A percentile compares a stretch with the other conserved stretches of the same genome.
These are phyloP conservation scores for Pterocles burchelli DNA, from an alignment of 2,113 vertebrate species.

Conservation along the genomic window DNA sequence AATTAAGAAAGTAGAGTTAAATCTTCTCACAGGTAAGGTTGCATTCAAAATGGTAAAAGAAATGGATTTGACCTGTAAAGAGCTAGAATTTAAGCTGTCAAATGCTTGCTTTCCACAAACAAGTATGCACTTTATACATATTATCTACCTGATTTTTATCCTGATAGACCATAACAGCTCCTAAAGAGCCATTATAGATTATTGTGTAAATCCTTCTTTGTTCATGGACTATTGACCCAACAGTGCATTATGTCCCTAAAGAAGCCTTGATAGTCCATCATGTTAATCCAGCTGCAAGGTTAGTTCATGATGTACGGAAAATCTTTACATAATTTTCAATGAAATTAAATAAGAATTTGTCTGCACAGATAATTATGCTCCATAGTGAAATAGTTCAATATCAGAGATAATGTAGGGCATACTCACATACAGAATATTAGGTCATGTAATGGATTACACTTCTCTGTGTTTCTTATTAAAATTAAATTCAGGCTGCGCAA, in stretches of 20 bases:
- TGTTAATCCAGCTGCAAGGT: slow-evolving; percentile 54
- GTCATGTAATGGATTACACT: background rate
- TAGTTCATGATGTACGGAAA: background rate
- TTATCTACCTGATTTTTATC: slow-evolving; percentile 51
- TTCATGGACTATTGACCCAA: slow-evolving; percentile 62
- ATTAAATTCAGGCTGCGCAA: background rate
- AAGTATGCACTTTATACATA: background rate
- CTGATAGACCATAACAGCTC: slow-evolving; percentile 51
- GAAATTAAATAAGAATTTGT: slow-evolving; percentile 65
- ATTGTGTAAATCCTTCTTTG: slow-evolving; percentile 68
- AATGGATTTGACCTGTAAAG: background rate
- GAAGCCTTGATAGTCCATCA: slow-evolving; percentile 54
- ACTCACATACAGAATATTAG: background rate
- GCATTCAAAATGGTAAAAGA: background rate
- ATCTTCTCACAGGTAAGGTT: background rate
- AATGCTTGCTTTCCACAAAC: background rate
- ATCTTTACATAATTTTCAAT: slow-evolving; percentile 63
- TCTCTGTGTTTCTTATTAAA: background rate
- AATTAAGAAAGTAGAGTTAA: background rate
- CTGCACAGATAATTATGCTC: background rate
- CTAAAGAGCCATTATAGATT: slow-evolving; percentile 66
- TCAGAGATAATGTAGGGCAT: background rate
- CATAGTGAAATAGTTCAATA: slow-evolving; percentile 30
- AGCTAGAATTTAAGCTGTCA: background rate
- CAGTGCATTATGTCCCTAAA: slow-evolving; percentile 50